These are phyloP conservation scores for Eulemur rubriventer DNA, from an alignment of 2,797 vertebrate species.

Conservation along the genomic window DNA sequence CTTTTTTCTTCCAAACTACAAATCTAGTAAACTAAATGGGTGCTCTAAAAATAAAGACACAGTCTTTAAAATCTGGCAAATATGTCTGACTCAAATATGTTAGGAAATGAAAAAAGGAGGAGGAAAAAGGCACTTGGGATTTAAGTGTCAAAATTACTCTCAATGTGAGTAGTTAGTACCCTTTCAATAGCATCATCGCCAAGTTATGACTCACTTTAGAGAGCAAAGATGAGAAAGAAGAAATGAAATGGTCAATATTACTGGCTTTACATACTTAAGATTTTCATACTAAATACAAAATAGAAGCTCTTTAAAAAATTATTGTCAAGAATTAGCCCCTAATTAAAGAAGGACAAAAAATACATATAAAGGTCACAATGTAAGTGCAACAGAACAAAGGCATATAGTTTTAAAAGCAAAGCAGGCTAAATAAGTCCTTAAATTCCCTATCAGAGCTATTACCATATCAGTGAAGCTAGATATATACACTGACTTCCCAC, in stretches of 20 bases:
- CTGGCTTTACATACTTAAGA: not conserved
- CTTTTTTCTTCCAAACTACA: slow-evolving; percentile 30
- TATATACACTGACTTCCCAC: not conserved
- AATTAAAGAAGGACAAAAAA: slow-evolving; percentile 38
- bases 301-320: slow-evolving; percentile 18
- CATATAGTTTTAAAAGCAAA: slow-evolving; percentile 49
- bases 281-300: slow-evolving; percentile 45
- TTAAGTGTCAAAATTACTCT: slow-evolving; percentile 7
- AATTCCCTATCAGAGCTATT: slow-evolving; percentile 39
- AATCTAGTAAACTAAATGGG: slow-evolving; percentile 12
- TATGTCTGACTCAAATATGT: not conserved
- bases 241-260: not conserved
- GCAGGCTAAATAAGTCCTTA: slow-evolving; percentile 30
- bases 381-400: slow-evolving; percentile 2
- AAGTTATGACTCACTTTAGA: slow-evolving; percentile 25
- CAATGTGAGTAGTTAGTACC: not conserved
- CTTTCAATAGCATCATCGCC: not conserved
- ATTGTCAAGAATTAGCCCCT: slow-evolving; percentile 32
- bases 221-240: not conserved
- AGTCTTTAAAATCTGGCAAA: slow-evolving; percentile 19
- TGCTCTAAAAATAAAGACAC: slow-evolving; percentile 41
- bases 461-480: slow-evolving; percentile 10
- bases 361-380: not conserved
- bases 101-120: not conserved
- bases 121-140: not conserved